These are phyloP conservation scores for Amorpha juglandis DNA, from an alignment of 2,888 invertebrate species.

Conservation along the genomic window DNA sequence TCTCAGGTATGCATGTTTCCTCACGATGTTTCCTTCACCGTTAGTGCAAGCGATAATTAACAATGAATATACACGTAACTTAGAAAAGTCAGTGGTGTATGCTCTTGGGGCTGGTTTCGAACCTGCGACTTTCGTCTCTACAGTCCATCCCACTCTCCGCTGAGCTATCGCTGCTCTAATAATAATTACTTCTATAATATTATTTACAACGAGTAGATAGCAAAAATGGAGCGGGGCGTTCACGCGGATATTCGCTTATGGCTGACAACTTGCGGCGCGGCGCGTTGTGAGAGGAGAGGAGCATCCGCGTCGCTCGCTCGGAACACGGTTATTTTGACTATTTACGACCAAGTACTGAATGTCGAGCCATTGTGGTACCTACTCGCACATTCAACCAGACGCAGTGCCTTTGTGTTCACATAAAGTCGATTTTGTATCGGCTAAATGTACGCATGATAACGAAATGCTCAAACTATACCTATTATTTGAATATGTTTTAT, in stretches of 20 bases:
- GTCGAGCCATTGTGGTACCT: constrained; percentile 13
- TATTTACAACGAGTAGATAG: constrained; percentile 3
- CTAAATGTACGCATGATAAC: not conserved
- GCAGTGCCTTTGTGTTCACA: constrained; percentile 10
- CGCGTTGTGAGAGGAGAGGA: not conserved
- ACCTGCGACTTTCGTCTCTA: too few relatives aligned
- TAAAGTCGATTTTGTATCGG: not conserved
- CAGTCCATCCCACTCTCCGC: too few relatives aligned
- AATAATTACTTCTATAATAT: too few relatives aligned
- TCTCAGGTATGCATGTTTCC: too few relatives aligned
- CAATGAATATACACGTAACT: too few relatives aligned
- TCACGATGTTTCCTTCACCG: too few relatives aligned
- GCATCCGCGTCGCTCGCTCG: constrained; percentile 15
- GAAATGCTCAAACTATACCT: not conserved
- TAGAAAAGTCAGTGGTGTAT: too few relatives aligned
- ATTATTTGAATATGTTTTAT: not conserved
- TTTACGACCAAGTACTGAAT: constrained; percentile 21
- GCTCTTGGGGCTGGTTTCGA: too few relatives aligned
- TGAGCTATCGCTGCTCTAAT: too few relatives aligned
- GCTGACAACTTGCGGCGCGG: constrained; percentile 2
- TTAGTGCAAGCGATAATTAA: too few relatives aligned
- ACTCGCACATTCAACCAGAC: constrained; percentile 16
- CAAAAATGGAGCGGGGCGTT: constrained; percentile 5
- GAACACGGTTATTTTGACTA: constrained; percentile 23
- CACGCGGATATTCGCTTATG: constrained; percentile 25